Evolutionary conservation across 53 echinoderm and acorn worm genomes (phyloP), one percentile per base, ranked within the genome.

Genomic region (Actinopyga echinites): DNA sequence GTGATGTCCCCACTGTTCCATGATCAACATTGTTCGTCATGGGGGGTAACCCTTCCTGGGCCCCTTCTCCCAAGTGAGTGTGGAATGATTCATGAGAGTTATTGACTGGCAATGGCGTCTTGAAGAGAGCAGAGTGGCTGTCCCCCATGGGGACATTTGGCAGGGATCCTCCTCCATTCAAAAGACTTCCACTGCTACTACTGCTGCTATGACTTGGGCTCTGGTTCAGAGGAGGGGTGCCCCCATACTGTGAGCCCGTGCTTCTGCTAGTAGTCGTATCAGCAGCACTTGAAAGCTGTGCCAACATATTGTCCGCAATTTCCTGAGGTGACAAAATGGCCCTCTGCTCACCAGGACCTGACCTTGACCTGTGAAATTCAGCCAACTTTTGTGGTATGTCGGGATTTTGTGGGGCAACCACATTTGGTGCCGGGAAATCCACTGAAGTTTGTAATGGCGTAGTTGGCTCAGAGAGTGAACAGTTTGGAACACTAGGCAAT

Each of bases 241-340:
- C 65, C 5, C 57, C 52, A 6, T 32, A 62, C 36, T 57, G 33
- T 23, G 84, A 36, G 9, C 52, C 35, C 12, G 24, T 9, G 11
- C 38, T 53, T 31, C 78, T 49, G 29, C 64, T 53, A 28, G 54
- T 53, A 1, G 86, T 54, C 5, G 86, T 30, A 57, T 68, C 30
- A 0, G 58, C 79, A 17, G 60, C 64, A 20, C 83, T 74, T 6
- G 99, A 90, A 28, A 99, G 92, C 86, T 94, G 92, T 8, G 94
- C 94, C 83, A 99, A 79, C 99, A 99, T 94, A 65, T 87, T 95
- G 87, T 99, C 94, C 1, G 99, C 99, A 38, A 99, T 94, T 85
- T 94, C 99, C 87, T 99, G 99, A 89, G 99, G 99, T 31, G 99
- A 99, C 87, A 99, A 88, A 44, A 94, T 84, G 81, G 84, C 92